Base-by-base conservation (phyloP, 2,113 vertebrate genomes). In the Sisor rabdophorus region DNA sequence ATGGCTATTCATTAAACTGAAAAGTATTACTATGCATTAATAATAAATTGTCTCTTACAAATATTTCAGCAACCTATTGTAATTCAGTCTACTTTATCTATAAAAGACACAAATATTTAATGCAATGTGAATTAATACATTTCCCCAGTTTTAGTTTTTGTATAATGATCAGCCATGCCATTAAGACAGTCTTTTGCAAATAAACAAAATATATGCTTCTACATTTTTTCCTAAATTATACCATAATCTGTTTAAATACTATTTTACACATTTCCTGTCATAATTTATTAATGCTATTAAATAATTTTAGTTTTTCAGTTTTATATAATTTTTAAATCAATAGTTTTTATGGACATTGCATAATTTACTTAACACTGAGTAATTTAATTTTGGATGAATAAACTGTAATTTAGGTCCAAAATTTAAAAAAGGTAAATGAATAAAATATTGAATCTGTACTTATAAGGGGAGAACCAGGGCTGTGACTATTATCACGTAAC, bases 31-130 rank as follows among this genome's bases (percentile, higher is more conserved):
- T 47, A 65, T 22, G 63, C 40, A 15, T 65, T 47, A 65, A 65
- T 65, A 65, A 47, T 47, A 65, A 44, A 65, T 65, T 47, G 47
- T 47, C n/a, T n/a, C n/a, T n/a, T n/a, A n/a, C n/a, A n/a, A n/a
- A n/a, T n/a, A n/a, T 40, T 64, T 6, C 17, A 36, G 60, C 40
- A 11, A 1, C 9, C 2, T 67, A 17, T 48, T 48, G 15, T 26
- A 48, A 26, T 48, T 48, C 40, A 67, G 63, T 65, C 40, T 47
- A 1, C 44, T 47, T 22, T n/a, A 20, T 64, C 20, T 13, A n/a
- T n/a, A 36, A 63, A n/a, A 36, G 19, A 11, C 19, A 63, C 2
- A 30, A 30, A n/a, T n/a, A n/a, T n/a, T n/a, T n/a, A n/a, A n/a
- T n/a, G n/a, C n/a, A n/a, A n/a, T 47, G 20, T 64, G n/a, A 36